phyloP scores from a whole-genome alignment of 2,888 invertebrate species.

The Pyrgus malvae region DNA sequence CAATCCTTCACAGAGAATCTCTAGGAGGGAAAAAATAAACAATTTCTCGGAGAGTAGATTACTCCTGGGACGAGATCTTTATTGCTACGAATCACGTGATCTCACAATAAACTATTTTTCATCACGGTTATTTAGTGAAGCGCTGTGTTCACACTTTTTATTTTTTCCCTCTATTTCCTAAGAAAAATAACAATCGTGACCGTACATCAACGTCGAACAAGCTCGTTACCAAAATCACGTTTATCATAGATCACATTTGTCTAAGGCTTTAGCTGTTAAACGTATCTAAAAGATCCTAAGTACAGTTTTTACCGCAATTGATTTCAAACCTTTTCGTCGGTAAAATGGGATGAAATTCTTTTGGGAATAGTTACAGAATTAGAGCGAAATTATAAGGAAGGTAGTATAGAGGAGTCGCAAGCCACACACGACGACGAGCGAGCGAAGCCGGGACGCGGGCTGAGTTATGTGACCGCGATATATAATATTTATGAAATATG shows the following conservation, averaged over 20 bases:
- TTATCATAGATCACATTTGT: conserved; percentile 80
- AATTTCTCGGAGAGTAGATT: conserved; percentile 61
- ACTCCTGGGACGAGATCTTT: conserved; percentile 51
- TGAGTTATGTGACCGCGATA: conserved; percentile 72
- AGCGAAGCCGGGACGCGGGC: conserved; percentile 63
- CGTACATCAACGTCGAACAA: conserved; percentile 66
- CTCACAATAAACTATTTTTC: conserved; percentile 77
- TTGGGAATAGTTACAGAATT: conserved; percentile 38
- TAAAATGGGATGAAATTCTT: conserved; percentile 43
- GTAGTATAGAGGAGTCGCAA: conserved; percentile 65
- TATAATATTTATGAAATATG: conserved; percentile 71
- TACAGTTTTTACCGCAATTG: conserved; percentile 20
- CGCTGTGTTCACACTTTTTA: conserved; percentile 61
- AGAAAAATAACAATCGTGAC: conserved; percentile 68
- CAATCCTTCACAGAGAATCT: conserved; percentile 56
- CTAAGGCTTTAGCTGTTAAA: conserved; percentile 66
- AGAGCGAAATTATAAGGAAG: conserved; percentile 54
- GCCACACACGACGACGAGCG: conserved; percentile 80
- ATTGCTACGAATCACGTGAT: conserved; percentile 77
- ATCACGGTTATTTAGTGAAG: conserved; percentile 70
- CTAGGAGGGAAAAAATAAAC: conserved; percentile 57
- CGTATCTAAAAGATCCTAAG: conserved; percentile 40
- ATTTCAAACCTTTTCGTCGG: conserved; percentile 42
- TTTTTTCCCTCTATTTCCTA: conserved; percentile 59
- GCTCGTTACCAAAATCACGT: conserved; percentile 79